These are phyloP conservation scores for Dipodomys merriami DNA, from an alignment of 2,113 vertebrate genomes.

Conservation along the genomic window DNA sequence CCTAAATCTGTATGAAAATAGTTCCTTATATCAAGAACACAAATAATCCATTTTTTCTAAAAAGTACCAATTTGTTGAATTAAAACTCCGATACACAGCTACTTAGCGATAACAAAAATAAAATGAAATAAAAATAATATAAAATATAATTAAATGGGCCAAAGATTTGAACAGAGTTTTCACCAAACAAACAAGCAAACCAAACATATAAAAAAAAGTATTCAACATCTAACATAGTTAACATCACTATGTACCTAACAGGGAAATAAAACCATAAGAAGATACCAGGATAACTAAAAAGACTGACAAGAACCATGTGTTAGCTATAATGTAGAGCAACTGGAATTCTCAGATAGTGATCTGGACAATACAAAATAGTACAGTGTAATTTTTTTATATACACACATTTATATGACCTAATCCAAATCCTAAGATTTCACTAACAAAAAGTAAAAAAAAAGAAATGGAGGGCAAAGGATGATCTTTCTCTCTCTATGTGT, in stretches of 20 bases:
- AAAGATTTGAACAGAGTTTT: constrained; percentile 14
- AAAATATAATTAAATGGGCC: no score
- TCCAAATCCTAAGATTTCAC: background rate
- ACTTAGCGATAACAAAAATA: no score
- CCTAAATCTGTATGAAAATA: constrained; percentile 10
- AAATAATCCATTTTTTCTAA: background rate
- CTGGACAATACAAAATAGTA: background rate
- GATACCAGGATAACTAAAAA: background rate
- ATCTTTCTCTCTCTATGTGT: no score
- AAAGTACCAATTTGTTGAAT: no score
- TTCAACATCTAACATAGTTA: background rate
- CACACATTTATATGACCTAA: background rate
- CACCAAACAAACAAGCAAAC: background rate
- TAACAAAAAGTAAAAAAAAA: constrained; percentile 14
- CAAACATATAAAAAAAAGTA: background rate
- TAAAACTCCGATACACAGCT: no score
- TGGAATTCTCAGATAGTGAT: background rate
- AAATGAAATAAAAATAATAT: no score
- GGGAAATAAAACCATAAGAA: background rate
- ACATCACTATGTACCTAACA: background rate
- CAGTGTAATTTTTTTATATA: no score
- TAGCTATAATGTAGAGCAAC: background rate
- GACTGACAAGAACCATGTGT: background rate
- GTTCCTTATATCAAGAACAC: background rate
- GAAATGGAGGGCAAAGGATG: background rate